A percentile compares a stretch with the other conserved stretches of the same genome.
Conservation (phyloP, 2,797 vertebrate species). For the Danio albolineatus region DNA sequence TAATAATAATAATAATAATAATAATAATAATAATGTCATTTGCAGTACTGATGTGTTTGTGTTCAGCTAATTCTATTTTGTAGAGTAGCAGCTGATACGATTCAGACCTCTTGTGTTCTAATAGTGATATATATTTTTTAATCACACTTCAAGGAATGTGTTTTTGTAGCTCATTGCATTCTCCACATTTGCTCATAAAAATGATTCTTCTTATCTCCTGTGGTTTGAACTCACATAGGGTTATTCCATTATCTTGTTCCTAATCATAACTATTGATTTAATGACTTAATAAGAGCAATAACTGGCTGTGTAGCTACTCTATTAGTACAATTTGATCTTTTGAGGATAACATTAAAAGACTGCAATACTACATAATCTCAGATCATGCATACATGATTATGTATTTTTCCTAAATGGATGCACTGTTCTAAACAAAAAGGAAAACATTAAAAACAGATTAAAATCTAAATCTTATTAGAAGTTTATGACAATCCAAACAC, state of each 20-base stretch:
- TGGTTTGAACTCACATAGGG: conserved; percentile 1
- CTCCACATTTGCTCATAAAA: background rate
- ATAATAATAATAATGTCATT: too few species aligned
- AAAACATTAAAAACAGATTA: background rate
- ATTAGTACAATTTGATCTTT: background rate
- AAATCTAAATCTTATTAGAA: too few species aligned
- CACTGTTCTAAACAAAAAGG: background rate
- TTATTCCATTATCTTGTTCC: background rate
- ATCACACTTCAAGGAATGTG: background rate
- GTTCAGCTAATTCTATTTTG: background rate
- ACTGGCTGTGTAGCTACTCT: background rate
- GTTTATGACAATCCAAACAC: background rate
- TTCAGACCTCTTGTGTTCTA: conserved; percentile 1
- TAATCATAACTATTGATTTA: conserved; percentile 5
- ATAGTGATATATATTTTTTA: conserved; percentile 26
- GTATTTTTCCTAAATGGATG: conserved; percentile 3
- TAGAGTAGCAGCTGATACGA: conserved; percentile 8
- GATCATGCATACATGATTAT: background rate
- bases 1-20: too few species aligned
- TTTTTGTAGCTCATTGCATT: conserved; percentile 25
- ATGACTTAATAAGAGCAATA: conserved; percentile 12
- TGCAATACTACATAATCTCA: background rate
- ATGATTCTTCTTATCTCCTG: conserved; percentile 39
- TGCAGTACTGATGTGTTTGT: background rate
- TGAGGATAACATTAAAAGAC: background rate